Base-by-base conservation (phyloP, 2,888 invertebrate species). In the Eristalinus aeneus region DNA sequence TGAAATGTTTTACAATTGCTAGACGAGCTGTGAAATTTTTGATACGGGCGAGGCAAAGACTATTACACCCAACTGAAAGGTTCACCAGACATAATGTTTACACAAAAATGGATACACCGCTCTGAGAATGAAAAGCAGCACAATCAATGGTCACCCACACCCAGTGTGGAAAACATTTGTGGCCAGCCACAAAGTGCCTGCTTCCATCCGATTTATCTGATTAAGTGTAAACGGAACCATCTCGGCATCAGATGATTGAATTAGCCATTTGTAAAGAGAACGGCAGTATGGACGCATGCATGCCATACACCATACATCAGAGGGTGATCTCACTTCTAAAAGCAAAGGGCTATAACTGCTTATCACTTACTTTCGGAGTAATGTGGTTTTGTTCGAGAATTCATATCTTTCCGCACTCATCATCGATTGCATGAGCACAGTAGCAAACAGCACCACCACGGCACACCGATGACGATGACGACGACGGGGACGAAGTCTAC, bases 181-280 rank as follows among this genome's bases (percentile, higher is more conserved):
- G 88, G 88, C 87, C 80, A 88, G 78, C 88, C 88, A 88, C 88
- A 89, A 88, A 89, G 89, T 88, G 89, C 88, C 88, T 88, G 88
- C 89, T 88, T 84, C 84, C 88, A 88, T 88, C 87, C 77, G 87
- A 87, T 87, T 87, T 89, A 88, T 89, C 88, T 88, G 89, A 88
- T 88, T 88, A 88, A 89, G 88, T 88, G 88, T 88, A 88, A 88
- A 88, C 89, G 88, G 88, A 89, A 89, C 87, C 86, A 86, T 86
- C 86, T 86, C 86, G 77, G 86, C 86, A 82, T 86, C 86, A 89
- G 89, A 89, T 90, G 91, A 91, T 91, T 91, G 91, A 91, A 91
- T 91, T 91, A 91, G 91, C 89, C 90, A 91, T 91, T 91, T 91
- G 86, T 77, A 87, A 80, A 79, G 81, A 87, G 80, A 88, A 87